Evolutionary conservation across 92 coral and sea anemone species (phyloP).

Genomic region (Phenganax marumi): DNA sequence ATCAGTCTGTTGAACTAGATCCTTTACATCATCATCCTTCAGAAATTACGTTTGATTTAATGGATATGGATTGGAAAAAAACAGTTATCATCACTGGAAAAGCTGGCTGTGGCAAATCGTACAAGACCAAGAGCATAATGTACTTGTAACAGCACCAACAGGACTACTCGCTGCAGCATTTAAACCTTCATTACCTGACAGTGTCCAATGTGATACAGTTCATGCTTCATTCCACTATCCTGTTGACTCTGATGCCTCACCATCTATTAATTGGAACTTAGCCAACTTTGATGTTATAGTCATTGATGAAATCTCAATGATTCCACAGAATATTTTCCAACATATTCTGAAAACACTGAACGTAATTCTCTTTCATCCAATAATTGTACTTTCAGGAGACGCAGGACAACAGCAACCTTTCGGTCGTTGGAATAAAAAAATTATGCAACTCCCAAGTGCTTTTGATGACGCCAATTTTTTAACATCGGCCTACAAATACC

Average conservation of each 20-base stretch:
- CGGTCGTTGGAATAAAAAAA: too few relatives aligned
- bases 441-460: not conserved
- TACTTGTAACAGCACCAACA: constrained; percentile 51
- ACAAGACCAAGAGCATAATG: constrained; percentile 3
- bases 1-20: not conserved
- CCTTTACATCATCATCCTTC: too few relatives aligned
- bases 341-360: constrained; percentile 11
- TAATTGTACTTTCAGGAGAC: not conserved
- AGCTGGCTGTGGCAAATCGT: constrained; percentile 46
- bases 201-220: constrained; percentile 2
- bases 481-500: not conserved
- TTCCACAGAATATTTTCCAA: not conserved
- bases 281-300: constrained; percentile 8
- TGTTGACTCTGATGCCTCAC: not conserved
- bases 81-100: constrained; percentile 35
- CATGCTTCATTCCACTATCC: constrained; percentile 26
- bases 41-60: too few relatives aligned
- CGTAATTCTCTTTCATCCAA: not conserved
- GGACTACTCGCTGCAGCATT: constrained; percentile 35
- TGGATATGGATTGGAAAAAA: constrained; percentile 19
- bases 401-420: too few relatives aligned
- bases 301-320: constrained; percentile 36
- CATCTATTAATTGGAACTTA: constrained; percentile 16
- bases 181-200: not conserved
- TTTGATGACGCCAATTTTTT: not conserved